A percentile compares a stretch with the other conserved stretches of the same genome.
Evolutionary conservation across 2,888 invertebrate genomes (phyloP).

Genomic region (Lithophane semibrunnea): DNA sequence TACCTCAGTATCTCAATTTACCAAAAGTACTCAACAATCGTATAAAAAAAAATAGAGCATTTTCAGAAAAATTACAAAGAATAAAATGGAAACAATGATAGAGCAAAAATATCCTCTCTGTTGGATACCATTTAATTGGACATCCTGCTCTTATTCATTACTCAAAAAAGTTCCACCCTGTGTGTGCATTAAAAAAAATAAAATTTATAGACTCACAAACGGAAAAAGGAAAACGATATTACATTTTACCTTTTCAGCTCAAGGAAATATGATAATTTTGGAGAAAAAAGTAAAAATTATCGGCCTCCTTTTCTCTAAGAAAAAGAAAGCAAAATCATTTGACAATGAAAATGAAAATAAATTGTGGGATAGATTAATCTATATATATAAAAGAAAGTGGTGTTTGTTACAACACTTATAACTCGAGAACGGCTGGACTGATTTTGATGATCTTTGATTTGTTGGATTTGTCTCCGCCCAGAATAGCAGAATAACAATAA

Average conservation of each 20-base stretch:
- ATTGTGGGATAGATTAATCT: conserved; percentile 15
- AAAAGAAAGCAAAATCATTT: conserved; percentile 8
- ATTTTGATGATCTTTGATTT: no score
- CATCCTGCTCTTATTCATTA: conserved; percentile 23
- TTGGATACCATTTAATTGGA: conserved; percentile 43
- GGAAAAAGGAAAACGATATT: conserved; percentile 51
- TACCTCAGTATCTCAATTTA: no score
- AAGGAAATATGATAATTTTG: conserved; percentile 52
- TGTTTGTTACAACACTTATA: no score
- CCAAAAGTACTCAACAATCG: background rate
- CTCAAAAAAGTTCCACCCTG: conserved; percentile 25
- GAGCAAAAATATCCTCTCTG: conserved; percentile 16
- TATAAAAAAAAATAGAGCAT: background rate
- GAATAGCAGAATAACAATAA: no score
- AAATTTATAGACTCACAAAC: conserved; percentile 49
- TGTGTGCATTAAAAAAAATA: conserved; percentile 37
- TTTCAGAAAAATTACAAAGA: background rate
- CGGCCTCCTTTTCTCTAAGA: conserved; percentile 10
- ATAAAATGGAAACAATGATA: conserved; percentile 10
- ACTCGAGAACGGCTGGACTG: no score
- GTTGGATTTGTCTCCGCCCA: no score
- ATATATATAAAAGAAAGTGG: no score
- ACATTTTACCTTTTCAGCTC: conserved; percentile 48
- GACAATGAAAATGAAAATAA: conserved; percentile 35
- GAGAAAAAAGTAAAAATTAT: conserved; percentile 48